These are phyloP conservation scores for Sympetrum striolatum DNA, from an alignment of 2,888 invertebrate species.

Conservation along the genomic window DNA sequence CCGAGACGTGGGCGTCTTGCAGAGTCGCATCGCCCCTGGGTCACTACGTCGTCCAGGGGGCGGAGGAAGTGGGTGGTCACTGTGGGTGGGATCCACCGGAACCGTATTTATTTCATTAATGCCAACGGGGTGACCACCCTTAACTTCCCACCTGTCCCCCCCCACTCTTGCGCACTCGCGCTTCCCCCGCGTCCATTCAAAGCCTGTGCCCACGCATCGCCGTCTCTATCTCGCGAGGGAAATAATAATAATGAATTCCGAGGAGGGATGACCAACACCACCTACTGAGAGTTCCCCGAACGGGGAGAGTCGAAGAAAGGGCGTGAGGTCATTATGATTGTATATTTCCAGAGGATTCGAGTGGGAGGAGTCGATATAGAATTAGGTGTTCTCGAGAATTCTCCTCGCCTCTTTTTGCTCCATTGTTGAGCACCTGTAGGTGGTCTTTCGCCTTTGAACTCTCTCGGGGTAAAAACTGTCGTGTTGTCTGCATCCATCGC, in stretches of 20 bases:
- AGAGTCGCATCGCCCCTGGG: background rate
- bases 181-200: background rate
- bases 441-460: background rate
- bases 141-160: background rate
- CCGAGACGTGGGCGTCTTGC: background rate
- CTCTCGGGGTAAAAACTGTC: background rate
- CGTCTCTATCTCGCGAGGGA: background rate
- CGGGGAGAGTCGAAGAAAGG: background rate
- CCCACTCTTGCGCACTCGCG: background rate
- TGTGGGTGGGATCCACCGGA: background rate
- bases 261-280: constrained; percentile 7
- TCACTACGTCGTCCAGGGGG: background rate
- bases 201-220: background rate
- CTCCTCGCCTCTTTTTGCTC: background rate
- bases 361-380: background rate
- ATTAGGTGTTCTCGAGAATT: background rate
- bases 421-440: background rate
- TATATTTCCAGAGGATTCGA: background rate
- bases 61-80: background rate
- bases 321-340: background rate
- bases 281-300: background rate
- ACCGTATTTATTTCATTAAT: constrained; percentile 8
- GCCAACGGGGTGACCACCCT: constrained; percentile 21
- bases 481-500: background rate
- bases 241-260: background rate